phyloP scores from a whole-genome alignment of 2,888 invertebrate species.

The Apamea sordens region DNA sequence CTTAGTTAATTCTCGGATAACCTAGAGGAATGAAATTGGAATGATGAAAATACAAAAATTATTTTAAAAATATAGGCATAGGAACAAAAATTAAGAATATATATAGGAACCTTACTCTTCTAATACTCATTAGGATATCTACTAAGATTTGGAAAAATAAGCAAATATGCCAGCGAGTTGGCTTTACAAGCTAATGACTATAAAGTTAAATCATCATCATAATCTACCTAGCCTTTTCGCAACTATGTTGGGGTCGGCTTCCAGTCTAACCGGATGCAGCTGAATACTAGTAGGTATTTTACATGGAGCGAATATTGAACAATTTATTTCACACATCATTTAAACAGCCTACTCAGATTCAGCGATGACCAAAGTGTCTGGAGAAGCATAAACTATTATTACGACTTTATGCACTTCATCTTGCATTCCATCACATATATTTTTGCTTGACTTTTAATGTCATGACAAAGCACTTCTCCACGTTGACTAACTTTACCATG shows the following conservation, averaged over 20 bases:
- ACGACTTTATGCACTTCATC: background rate
- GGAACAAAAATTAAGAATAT: too few relatives aligned
- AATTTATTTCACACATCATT: background rate
- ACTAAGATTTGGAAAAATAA: background rate
- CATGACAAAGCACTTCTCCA: background rate
- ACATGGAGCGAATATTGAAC: too few relatives aligned
- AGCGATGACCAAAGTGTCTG: too few relatives aligned
- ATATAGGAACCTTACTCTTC: background rate
- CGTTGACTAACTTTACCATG: background rate
- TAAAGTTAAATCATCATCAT: background rate
- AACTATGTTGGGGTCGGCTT: too few relatives aligned
- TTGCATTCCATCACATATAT: background rate
- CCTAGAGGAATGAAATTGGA: background rate
- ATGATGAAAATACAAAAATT: background rate
- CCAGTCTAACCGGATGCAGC: too few relatives aligned
- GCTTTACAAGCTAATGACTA: background rate
- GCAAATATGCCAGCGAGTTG: background rate
- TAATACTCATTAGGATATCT: background rate
- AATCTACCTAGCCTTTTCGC: too few relatives aligned
- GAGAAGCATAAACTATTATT: background rate
- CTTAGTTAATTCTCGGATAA: background rate
- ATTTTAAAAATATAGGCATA: background rate
- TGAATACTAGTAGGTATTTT: too few relatives aligned
- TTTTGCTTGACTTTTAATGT: background rate
- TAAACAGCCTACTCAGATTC: background rate